Conservation (phyloP, 2,113 vertebrate species). For the Brachypteracias leptosomus region DNA sequence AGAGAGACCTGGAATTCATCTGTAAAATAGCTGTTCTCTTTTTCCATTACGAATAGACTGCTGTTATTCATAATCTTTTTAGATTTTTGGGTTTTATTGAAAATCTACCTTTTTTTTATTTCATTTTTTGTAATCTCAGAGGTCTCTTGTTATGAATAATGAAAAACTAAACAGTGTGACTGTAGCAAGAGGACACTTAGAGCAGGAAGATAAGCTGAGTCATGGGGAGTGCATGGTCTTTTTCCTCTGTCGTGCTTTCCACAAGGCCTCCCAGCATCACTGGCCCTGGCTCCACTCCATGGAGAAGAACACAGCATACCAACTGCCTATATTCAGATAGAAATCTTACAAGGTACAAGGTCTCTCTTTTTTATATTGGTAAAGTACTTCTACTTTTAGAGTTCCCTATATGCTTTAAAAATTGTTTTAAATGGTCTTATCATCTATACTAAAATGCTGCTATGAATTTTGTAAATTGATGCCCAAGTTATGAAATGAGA, state of each 20-base stretch:
- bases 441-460: background rate
- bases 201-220: constrained; percentile 34
- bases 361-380: background rate
- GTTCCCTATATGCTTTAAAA: background rate
- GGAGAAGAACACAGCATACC: background rate
- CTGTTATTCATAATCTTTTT: background rate
- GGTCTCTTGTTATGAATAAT: constrained; percentile 25
- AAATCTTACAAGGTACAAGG: background rate
- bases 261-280: background rate
- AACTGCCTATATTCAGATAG: background rate
- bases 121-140: background rate
- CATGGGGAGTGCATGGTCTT: background rate
- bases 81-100: background rate
- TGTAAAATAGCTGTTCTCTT: background rate
- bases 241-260: constrained; percentile 19
- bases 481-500: constrained; percentile 21
- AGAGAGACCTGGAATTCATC: background rate
- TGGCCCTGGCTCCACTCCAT: background rate
- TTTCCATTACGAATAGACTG: background rate
- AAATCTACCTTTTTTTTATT: background rate
- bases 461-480: constrained; percentile 23
- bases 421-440: background rate
- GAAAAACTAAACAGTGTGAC: constrained; percentile 17
- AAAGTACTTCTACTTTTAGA: background rate
- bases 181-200: background rate